Percentiles rank a stretch among this genome's conserved stretches.
Evolutionary conservation across 2,888 invertebrate genomes (phyloP).

Genomic region (Nymphalis urticae): DNA sequence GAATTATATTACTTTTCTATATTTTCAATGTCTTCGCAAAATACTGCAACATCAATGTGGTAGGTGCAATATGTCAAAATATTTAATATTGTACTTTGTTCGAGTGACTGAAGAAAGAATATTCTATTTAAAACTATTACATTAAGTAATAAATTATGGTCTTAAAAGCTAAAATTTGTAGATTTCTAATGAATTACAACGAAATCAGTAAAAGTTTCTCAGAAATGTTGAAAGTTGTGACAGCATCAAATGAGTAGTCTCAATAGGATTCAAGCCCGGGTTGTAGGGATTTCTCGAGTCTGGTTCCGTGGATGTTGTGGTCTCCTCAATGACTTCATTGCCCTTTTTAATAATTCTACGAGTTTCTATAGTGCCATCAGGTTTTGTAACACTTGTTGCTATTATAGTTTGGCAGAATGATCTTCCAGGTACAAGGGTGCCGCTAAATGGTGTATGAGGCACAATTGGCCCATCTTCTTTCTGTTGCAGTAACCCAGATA

Average conservation of each 20-base stretch:
- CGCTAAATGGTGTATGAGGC: constrained; percentile 52
- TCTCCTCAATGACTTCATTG: constrained; percentile 67
- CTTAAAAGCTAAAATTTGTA: constrained; percentile 14
- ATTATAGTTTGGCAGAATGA: constrained; percentile 73
- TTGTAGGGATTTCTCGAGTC: constrained; percentile 46
- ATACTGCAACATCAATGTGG: too few relatives aligned
- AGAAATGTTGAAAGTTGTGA: constrained; percentile 64
- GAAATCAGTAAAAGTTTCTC: constrained; percentile 60
- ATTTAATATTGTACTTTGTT: too few relatives aligned
- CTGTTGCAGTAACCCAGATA: constrained; percentile 66
- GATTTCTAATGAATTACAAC: constrained; percentile 3
- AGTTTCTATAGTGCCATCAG: constrained; percentile 71
- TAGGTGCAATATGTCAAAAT: too few relatives aligned
- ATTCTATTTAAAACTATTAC: constrained; percentile 32
- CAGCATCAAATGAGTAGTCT: constrained; percentile 54
- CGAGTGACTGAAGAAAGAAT: neutral
- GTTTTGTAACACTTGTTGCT: constrained; percentile 69
- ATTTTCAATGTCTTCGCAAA: too few relatives aligned
- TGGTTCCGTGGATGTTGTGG: constrained; percentile 40
- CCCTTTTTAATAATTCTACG: constrained; percentile 70
- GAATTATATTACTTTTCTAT: too few relatives aligned
- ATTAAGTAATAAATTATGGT: constrained; percentile 28
- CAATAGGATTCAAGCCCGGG: constrained; percentile 53
- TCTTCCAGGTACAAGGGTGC: constrained; percentile 59
- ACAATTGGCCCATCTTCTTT: constrained; percentile 51